Base-by-base conservation (phyloP, 2,888 invertebrate species). In the Idaea dimidiata region DNA sequence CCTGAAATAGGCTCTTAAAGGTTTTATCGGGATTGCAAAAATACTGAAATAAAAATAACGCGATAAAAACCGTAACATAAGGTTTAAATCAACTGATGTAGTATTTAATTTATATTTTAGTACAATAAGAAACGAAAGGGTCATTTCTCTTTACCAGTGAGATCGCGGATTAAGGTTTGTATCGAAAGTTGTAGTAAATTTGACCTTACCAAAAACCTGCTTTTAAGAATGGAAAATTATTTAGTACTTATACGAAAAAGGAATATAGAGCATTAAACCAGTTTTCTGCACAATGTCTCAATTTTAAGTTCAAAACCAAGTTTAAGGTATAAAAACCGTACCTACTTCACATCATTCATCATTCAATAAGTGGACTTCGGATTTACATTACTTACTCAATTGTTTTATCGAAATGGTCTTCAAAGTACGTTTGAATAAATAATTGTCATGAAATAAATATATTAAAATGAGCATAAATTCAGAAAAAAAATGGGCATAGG, bases 321-420 rank as follows among this genome's bases (percentile, higher is more conserved):
- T 70, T 75, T 74, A 71, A 67, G 75, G 79, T 84, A 86, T 86
- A 86, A 82, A 84, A 84, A 78, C 72, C 67, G 57, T 62, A 18
- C 17, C 53, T n/a, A 58, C 61, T 65, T 78, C 70, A 64, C 61
- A 62, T 70, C 71, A 71, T 60, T 66, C 71, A 82, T 83, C 83
- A 85, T 80, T 84, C 74, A 72, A 8, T 43, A 43, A 43, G 43
- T 43, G 10, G 66, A 75, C 64, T 62, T 58, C 61, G 64, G 58
- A 64, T 72, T 71, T 65, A 68, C 66, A 71, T 68, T 71, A 73
- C 68, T 73, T 62, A 69, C 69, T 66, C 73, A 70, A 72, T 73
- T 72, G 76, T 66, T 67, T 66, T 63, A 67, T 58, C 67, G 80
- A 78, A 59, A 86, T 86, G 84, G 76, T 79, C 65, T 76, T 71